Evolutionary conservation across 2,113 vertebrate genomes (phyloP).

Genomic region (Dicaeum eximium): DNA sequence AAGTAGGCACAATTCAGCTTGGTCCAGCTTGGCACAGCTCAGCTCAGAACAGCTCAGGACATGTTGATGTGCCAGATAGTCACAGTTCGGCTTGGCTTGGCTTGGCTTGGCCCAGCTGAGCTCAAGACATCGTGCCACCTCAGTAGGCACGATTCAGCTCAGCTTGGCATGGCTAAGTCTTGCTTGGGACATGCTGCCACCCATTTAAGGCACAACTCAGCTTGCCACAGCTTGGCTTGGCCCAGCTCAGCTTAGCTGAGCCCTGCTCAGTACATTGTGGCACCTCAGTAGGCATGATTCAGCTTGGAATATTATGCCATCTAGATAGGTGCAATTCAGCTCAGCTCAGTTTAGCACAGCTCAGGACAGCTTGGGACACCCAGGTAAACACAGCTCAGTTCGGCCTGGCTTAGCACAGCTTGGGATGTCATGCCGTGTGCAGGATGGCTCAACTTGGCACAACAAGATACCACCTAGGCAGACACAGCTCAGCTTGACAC

Average conservation of each 20-base stretch:
- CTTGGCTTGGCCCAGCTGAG: background rate
- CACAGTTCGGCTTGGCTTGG: background rate
- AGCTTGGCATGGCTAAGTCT: background rate
- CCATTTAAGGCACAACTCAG: background rate
- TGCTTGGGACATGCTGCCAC: background rate
- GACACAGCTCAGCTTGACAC: background rate
- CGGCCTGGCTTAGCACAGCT: background rate
- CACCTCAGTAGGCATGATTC: background rate
- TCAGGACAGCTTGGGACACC: background rate
- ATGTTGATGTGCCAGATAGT: background rate
- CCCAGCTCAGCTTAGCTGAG: background rate
- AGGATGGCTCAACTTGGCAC: rapidly evolving
- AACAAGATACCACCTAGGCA: background rate
- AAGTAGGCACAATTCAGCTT: background rate
- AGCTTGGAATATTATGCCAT: background rate
- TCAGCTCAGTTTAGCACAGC: background rate
- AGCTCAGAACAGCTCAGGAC: background rate
- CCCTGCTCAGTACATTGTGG: background rate
- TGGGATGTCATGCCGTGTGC: background rate
- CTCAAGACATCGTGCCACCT: background rate
- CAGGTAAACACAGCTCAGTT: background rate
- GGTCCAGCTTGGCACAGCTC: background rate
- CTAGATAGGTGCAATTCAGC: background rate
- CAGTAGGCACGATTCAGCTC: background rate
- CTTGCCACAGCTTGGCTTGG: background rate